Percentiles rank a stretch among this genome's conserved stretches.
phyloP scores from a whole-genome alignment of 2,113 vertebrate genomes.

The Xenopus borealis region DNA sequence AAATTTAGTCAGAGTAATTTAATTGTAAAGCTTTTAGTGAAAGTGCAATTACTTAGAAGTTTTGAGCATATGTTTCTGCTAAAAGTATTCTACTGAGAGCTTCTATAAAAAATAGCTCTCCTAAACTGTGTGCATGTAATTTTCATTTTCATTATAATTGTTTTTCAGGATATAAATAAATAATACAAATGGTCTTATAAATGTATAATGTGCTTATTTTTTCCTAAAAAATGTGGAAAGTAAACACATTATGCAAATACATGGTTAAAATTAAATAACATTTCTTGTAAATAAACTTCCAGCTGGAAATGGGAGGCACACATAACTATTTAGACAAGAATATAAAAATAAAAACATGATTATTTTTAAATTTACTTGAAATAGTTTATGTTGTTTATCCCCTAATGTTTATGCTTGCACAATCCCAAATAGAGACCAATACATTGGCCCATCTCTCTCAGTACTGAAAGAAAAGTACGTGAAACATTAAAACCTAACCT shows the following conservation, averaged over 20 bases:
- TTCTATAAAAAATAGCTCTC: conserved; percentile 46
- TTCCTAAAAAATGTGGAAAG: background rate
- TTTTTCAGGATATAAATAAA: conserved; percentile 1
- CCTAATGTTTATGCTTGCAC: too few relatives aligned
- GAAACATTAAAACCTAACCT: too few relatives aligned
- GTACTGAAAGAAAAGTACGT: too few relatives aligned
- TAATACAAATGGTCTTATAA: background rate
- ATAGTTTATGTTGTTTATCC: too few relatives aligned
- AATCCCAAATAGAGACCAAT: too few relatives aligned
- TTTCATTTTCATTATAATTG: background rate
- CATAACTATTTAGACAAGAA: too few relatives aligned
- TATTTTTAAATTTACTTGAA: too few relatives aligned
- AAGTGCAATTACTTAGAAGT: conserved; percentile 69
- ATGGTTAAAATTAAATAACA: background rate
- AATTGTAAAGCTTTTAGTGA: conserved; percentile 76
- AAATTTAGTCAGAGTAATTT: conserved; percentile 67
- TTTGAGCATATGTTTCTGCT: conserved; percentile 65
- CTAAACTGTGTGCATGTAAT: conserved; percentile 40
- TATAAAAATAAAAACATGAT: too few relatives aligned
- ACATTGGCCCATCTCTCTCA: too few relatives aligned
- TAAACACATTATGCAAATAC: background rate
- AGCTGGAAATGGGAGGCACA: too few relatives aligned
- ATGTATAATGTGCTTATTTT: background rate
- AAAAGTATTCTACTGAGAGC: conserved; percentile 58
- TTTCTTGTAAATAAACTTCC: too few relatives aligned